These are phyloP conservation scores for Chrysocyon brachyurus DNA, from an alignment of 2,797 vertebrate species.

Conservation along the genomic window DNA sequence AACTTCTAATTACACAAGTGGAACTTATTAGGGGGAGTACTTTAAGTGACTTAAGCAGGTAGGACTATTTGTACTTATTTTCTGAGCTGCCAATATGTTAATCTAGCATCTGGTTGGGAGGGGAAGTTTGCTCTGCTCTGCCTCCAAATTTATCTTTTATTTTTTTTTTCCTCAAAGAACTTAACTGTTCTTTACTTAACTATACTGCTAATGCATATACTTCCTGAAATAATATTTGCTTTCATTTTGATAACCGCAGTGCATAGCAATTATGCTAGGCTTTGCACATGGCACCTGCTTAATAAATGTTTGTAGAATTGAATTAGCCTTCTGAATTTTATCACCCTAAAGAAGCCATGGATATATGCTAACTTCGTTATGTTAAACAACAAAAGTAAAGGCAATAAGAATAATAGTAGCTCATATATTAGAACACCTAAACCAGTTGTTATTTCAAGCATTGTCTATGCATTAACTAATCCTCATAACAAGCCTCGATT, in stretches of 20 bases:
- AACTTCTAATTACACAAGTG: constrained; percentile 39
- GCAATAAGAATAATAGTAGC: neutral
- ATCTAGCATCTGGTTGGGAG: neutral
- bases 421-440: neutral
- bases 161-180: neutral
- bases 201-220: neutral
- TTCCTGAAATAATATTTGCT: neutral
- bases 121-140: neutral
- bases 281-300: neutral
- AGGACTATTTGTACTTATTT: constrained; percentile 52
- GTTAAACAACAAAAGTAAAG: neutral
- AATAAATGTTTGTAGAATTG: neutral
- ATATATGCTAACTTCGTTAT: neutral
- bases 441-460: neutral
- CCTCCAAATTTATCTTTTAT: neutral
- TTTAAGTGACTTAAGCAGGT: constrained; percentile 56
- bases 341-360: neutral
- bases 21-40: constrained; percentile 53
- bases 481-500: neutral
- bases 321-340: constrained; percentile 41
- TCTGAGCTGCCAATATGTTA: constrained; percentile 48
- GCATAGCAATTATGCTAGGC: neutral
- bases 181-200: neutral
- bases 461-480: neutral
- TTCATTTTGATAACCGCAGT: neutral